Conservation (phyloP, 2,113 vertebrate species). For the Smithornis capensis region DNA sequence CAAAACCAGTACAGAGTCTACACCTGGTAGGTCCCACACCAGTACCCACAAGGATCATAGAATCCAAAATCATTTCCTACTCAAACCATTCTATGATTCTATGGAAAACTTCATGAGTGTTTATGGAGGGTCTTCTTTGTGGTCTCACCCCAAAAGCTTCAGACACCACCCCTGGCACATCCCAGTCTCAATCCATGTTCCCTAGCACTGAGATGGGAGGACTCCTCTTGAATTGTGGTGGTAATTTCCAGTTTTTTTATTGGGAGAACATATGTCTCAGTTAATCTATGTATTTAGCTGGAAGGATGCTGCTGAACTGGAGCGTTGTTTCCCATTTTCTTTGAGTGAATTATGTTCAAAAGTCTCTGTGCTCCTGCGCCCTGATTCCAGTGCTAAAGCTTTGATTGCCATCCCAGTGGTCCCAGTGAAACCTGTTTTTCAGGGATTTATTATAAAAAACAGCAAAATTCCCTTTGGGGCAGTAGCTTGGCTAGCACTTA, state of each 20-base stretch:
- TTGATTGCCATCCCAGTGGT: neutral
- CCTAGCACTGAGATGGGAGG: accelerated
- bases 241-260: neutral
- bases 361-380: neutral
- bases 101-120: neutral
- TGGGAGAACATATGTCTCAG: neutral
- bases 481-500: neutral
- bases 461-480: neutral
- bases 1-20: neutral
- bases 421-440: conserved; percentile 3
- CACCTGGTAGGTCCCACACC: neutral
- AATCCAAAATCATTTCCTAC: neutral
- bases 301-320: neutral
- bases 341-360: neutral
- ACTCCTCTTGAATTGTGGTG: neutral
- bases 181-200: neutral
- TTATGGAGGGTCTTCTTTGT: neutral
- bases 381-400: neutral
- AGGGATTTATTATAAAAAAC: neutral
- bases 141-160: neutral
- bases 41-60: neutral
- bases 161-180: neutral
- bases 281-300: neutral
- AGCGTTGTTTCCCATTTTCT: neutral
- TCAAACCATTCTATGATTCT: neutral